Evolutionary conservation across 2,888 invertebrate species (phyloP), one percentile per base, ranked within the genome.

Genomic region (Margaritifera margaritifera): DNA sequence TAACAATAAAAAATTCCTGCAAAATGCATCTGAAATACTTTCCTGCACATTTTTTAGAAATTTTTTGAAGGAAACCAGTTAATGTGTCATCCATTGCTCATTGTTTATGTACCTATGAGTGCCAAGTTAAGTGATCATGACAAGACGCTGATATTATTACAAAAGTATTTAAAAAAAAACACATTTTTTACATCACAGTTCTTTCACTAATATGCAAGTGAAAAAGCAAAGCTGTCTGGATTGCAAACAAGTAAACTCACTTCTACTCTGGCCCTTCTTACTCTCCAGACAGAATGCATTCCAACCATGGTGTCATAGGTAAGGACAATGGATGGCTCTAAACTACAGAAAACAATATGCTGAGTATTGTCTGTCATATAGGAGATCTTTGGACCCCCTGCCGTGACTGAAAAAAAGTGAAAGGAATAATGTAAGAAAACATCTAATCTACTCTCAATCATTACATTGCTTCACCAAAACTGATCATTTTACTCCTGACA

Each of bases 261-360:
- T 77, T 95, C 94, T 31, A 92, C 88, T 2, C 93, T 92, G 0
- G 96, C 93, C 88, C 93, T 94, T 5, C 97, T 92, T 51, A 97
- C 92, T 80, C 92, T 93, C 92, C 95, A 96, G 4, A 96, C 92
- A 18, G 95, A 94, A 90, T 97, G 97, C 57, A 93, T 92, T 6
- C 93, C 94, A 53, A 93, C 91, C 86, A 93, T 93, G 75, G 92
- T 92, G 87, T 96, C 95, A 82, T 94, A 97, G 0, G 95, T 89
- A 75, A 98, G 91, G 72, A 95, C 93, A 62, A 98, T 92, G 80
- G 96, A 96, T 0, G 95, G 95, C 67, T 93, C 92, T 27, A 93
- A 92, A 84, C 92, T 93, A 0, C 95, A 94, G 86, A 93, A 96
- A 62, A 97, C 93, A 11, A 97, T 93, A 87, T 93, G 92, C 64